Evolutionary conservation across 53 echinoderm and acorn worm genomes (phyloP).

Genomic region (Hippasteria phrygiana): DNA sequence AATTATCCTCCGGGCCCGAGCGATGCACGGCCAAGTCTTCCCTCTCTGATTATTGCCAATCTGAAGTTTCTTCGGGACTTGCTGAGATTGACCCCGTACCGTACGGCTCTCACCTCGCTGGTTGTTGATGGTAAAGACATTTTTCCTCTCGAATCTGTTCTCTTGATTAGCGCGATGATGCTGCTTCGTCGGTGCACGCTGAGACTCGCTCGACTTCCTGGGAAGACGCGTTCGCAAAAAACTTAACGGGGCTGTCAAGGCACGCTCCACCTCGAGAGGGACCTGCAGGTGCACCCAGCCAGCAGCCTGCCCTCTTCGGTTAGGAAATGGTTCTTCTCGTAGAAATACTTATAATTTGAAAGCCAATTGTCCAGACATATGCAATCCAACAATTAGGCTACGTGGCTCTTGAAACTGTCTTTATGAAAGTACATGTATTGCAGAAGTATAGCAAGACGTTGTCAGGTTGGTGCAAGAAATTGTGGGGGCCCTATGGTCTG

Average conservation of each 20-base stretch:
- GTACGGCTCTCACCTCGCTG: conserved; percentile 42
- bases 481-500: too few species aligned
- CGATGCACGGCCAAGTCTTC: background rate
- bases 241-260: background rate
- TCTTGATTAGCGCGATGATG: conserved; percentile 57
- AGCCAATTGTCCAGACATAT: too few species aligned
- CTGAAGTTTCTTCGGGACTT: conserved; percentile 25
- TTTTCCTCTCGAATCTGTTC: conserved; percentile 9
- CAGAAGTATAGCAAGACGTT: too few species aligned
- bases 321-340: too few species aligned
- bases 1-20: conserved; percentile 33
- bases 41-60: background rate
- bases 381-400: too few species aligned
- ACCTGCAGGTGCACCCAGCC: background rate
- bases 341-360: too few species aligned
- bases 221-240: background rate
- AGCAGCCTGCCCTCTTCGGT: background rate
- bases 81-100: conserved; percentile 39
- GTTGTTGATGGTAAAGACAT: conserved; percentile 32
- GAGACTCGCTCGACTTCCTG: conserved; percentile 36
- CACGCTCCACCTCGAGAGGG: too few species aligned
- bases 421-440: too few species aligned
- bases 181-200: conserved; percentile 44
- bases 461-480: too few species aligned
- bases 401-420: too few species aligned